phyloP scores from a whole-genome alignment of 30 jellyfish, hydroid and myxozoan genomes.

The Sanderia malayensis region DNA sequence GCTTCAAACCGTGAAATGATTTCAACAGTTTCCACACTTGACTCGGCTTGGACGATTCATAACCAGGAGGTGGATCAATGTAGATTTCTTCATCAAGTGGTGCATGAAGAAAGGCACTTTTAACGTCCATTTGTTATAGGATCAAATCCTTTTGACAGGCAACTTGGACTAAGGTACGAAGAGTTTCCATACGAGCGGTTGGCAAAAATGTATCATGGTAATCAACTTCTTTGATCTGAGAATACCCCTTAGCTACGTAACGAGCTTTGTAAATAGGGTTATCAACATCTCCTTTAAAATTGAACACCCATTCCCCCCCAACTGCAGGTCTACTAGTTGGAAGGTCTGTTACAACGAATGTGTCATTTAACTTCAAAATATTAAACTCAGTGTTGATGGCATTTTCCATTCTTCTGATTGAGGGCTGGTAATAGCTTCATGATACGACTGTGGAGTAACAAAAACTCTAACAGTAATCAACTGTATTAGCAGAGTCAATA shows the following conservation, averaged over 20 bases:
- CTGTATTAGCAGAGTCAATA: too few species aligned
- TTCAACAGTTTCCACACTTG: slow-evolving; percentile 5
- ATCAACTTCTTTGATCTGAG: neutral
- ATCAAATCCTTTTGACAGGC: slow-evolving; percentile 5
- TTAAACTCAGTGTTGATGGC: too few species aligned
- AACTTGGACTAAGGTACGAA: neutral
- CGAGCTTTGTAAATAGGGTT: slow-evolving; percentile 10
- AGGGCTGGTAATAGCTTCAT: too few species aligned
- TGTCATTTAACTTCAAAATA: too few species aligned
- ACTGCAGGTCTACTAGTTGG: too few species aligned
- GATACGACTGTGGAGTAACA: too few species aligned
- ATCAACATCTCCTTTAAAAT: too few species aligned
- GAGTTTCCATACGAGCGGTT: slow-evolving; percentile 26
- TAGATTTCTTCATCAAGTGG: neutral
- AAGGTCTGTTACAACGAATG: too few species aligned
- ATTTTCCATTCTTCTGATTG: too few species aligned
- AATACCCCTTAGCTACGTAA: neutral
- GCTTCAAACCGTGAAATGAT: slow-evolving; percentile 46
- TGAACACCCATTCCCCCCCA: too few species aligned
- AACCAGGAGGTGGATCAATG: neutral
- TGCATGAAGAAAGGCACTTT: neutral
- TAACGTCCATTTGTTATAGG: slow-evolving; percentile 33
- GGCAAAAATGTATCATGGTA: neutral
- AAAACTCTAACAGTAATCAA: too few species aligned
- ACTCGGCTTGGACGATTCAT: neutral